Base-by-base conservation (phyloP, 2,113 vertebrate species). In the Rhabdornis inornatus region DNA sequence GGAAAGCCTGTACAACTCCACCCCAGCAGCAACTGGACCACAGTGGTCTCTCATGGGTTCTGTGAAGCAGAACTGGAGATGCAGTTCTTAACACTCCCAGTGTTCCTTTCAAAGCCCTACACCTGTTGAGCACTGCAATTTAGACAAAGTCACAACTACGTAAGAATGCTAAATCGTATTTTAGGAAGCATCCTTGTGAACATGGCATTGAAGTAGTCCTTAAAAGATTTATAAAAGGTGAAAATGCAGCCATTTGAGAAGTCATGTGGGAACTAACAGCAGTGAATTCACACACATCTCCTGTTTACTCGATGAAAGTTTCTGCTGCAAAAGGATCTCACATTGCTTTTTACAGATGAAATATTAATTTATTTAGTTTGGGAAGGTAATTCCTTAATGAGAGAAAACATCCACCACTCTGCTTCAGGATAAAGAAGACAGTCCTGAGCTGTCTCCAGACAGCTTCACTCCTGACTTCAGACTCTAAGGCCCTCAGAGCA, bases 211-310 rank as follows among this genome's bases (percentile, higher is more conserved):
- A 85, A 49, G 64, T 12, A n/a, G 57, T 57, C 76, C 57, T 79
- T 83, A 57, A 77, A 89, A 63, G n/a, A 52, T 18, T 72, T 63
- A 59, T 23, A 80, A 80, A 71, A 64, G 63, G 74, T 53, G 22
- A 88, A 76, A 90, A 78, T 56, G 83, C 65, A 93, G 91, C 91
- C 81, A 91, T 83, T 65, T 96, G 85, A 93, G 94, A 97, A 97
- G 69, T 79, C 70, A 39, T 5, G 61, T 66, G 77, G 42, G 72
- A 97, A 52, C 87, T 89, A 87, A 91, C 3, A 45, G 63, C 82
- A 93, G 83, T 42, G 74, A 92, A 90, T 82, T 92, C 87, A 90
- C 92, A 96, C 61, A 7, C 45, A 57, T 88, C 89, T 82, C 92
- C 82, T 84, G 40, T 81, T 94, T 76, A 78, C 39, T 30, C 61